Percentiles rank a stretch among this genome's conserved stretches.
Evolutionary conservation across 2,797 vertebrate species (phyloP).

Genomic region (Myotis pilosus): DNA sequence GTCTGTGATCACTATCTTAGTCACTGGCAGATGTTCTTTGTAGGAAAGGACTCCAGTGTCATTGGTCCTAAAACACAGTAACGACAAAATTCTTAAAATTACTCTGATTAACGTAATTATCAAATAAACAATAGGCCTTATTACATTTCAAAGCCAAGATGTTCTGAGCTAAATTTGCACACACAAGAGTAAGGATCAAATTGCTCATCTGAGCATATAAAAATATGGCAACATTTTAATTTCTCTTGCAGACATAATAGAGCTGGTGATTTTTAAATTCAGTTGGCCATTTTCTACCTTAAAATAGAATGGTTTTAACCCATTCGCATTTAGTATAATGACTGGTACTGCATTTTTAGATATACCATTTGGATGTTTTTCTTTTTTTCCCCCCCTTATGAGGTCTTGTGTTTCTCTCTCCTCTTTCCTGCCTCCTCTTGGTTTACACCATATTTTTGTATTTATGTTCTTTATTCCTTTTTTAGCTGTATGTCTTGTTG

Average conservation of each 20-base stretch:
- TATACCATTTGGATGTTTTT: background rate
- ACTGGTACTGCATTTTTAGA: background rate
- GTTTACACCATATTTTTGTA: background rate
- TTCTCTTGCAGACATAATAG: background rate
- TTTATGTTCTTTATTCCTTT: background rate
- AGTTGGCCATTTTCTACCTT: background rate
- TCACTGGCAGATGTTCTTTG: slow-evolving; percentile 93
- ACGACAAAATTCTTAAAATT: slow-evolving; percentile 47
- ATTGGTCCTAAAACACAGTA: slow-evolving; percentile 86
- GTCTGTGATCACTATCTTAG: slow-evolving; percentile 91
- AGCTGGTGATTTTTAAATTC: background rate
- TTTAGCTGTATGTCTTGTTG: background rate
- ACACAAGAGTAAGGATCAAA: background rate
- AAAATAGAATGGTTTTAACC: background rate
- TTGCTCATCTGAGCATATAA: background rate
- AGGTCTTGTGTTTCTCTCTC: background rate
- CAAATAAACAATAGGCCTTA: slow-evolving; percentile 10
- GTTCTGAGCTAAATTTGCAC: background rate
- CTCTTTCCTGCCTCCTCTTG: background rate
- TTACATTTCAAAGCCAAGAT: slow-evolving; percentile 43
- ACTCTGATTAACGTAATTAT: slow-evolving; percentile 44
- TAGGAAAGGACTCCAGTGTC: slow-evolving; percentile 92
- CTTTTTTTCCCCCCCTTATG: too few relatives aligned
- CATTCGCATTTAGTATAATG: background rate
- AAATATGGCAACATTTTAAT: background rate